Evolutionary conservation across 2,888 invertebrate genomes (phyloP), one percentile per base, ranked within the genome.

Genomic region (Drosophila tanythrix): DNA sequence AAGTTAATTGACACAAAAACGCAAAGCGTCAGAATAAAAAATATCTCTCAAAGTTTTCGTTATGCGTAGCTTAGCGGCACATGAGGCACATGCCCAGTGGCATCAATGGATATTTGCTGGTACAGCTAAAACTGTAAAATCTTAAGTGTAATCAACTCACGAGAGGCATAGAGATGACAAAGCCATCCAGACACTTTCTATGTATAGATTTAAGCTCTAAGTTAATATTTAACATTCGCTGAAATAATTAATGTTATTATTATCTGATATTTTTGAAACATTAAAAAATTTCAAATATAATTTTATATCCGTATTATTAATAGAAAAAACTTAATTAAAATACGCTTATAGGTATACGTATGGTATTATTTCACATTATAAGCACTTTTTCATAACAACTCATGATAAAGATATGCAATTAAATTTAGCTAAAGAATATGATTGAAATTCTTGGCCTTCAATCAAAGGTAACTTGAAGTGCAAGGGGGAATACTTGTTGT

Each of bases 1-100:
- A 56, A 64, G 38, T 51, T 56, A 36, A 3, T 65, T 74, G 77
- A 74, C 81, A 80, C 81, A 80, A 74, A 86, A 83, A 50, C 63
- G 50, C 38, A 10, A 60, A 27, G 59, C 35, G 55, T 21, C 31
- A 58, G 64, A 59, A 60, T 48, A 50, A 75, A 29, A 58, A 69
- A 38, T 61, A 65, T 62, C 38, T 75, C 48, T 67, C 53, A 67
- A 58, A 61, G 65, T 35, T 43, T 62, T 57, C 52, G 68, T 52
- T 38, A 69, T 73, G 74, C 78, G 79, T 73, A 70, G 50, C 65
- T 43, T 81, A 79, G 74, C 79, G 79, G 79, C 50, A 36, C 50
- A 36, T 31, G 36, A 40, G 25, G 51, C 59, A 56, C 78, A 78
- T 82, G 79, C 79, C 79, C 67, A 70, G 57, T 81, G 82, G 82